Percentiles rank a stretch among this genome's conserved stretches.
These are phyloP conservation scores for Chaetodon trifascialis DNA, from an alignment of 2,113 vertebrate species.

Conservation along the genomic window DNA sequence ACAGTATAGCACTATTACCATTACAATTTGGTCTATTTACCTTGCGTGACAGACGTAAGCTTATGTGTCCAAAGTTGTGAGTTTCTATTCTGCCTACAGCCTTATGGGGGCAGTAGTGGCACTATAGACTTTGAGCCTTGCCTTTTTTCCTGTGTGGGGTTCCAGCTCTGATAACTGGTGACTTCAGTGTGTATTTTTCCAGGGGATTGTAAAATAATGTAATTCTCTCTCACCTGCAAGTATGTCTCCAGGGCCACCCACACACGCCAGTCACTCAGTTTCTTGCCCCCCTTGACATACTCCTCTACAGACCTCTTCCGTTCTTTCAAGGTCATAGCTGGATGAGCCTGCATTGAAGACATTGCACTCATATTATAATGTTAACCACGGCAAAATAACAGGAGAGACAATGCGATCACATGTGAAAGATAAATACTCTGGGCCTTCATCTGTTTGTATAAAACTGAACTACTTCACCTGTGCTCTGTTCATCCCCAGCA, in stretches of 20 bases:
- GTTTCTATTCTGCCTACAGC: no score
- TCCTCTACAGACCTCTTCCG: slow-evolving; percentile 45
- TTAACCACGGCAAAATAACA: not conserved
- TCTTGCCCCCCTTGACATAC: slow-evolving; percentile 57
- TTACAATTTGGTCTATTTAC: no score
- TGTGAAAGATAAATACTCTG: not conserved
- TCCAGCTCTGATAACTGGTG: not conserved
- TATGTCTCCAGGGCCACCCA: slow-evolving; percentile 86
- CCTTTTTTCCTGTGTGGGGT: no score
- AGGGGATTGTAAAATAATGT: not conserved
- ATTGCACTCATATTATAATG: no score
- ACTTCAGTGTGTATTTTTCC: not conserved
- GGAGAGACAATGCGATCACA: not conserved
- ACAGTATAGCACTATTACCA: no score
- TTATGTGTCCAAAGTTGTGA: no score
- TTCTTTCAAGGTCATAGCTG: slow-evolving; percentile 3
- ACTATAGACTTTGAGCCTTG: no score
- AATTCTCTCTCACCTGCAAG: slow-evolving; percentile 79
- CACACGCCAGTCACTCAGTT: slow-evolving; percentile 66
- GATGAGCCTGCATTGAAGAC: slow-evolving; percentile 61
- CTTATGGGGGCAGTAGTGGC: no score
- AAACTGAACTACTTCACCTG: slow-evolving; percentile 40
- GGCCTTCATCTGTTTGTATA: no score
- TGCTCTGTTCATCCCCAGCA: slow-evolving; percentile 71
- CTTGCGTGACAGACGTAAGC: no score